Evolutionary conservation across 1,140 invertebrate genomes (phyloP), one percentile per base, ranked within the genome.

Genomic region (Cherax quadricarinatus): DNA sequence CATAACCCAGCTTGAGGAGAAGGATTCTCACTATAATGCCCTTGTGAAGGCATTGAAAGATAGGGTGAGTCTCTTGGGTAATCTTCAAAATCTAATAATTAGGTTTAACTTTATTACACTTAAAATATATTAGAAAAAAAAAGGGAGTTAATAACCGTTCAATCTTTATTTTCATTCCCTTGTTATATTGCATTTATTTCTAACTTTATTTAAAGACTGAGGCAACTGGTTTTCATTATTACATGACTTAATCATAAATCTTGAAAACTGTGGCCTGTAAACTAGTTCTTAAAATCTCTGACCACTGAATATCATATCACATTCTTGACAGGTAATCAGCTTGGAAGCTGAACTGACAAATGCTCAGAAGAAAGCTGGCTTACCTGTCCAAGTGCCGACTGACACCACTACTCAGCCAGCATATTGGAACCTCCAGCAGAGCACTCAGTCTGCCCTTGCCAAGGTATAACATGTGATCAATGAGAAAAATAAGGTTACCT

Each of bases 1-100:
- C 94, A 96, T 97, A 94, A 95, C 98, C 30, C 97, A 98, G 94
- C 98, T 98, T 94, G 98, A 98, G 94, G 97, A 97, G 6, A 97
- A 98, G 94, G 98, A 98, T 94, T 87, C 92, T 0, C 92, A 89
- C 82, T 93, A 93, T 79, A 93, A 98, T 95, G 97, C 97, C 53
- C 95, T 98, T 30, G 97, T 98, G 30, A 98, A 98, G 95, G 97
- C 97, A 93, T 96, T 98, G 1, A 98, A 98, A 95, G 97, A 98
- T 95, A 96, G 97, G 94, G 97, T 96, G 94, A 94, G 95, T 94
- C 41, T 41, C 14, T 2, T 81, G 9, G 18, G 12, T 81, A 30
- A 21, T 16, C 41, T 16, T 9, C 21, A 7, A 51, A 51, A 62
- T 41, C 62, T 60, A 66, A 41, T 85, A 41, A 66, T 12, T 86